These are phyloP conservation scores for Naso thynnoides DNA, from an alignment of 2,797 vertebrate species.

Conservation along the genomic window DNA sequence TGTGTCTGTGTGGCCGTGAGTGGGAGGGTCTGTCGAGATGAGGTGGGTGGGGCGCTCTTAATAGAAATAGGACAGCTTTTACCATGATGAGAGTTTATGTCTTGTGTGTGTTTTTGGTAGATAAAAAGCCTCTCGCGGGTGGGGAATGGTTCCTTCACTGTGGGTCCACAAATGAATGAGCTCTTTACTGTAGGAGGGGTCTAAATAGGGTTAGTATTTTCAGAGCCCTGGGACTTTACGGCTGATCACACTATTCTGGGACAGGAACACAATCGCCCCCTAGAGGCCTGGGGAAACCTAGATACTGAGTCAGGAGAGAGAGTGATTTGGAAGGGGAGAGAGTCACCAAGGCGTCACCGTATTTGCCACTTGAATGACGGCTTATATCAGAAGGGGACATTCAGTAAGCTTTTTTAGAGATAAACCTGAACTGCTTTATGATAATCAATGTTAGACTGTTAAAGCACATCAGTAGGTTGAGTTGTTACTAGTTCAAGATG, in stretches of 20 bases:
- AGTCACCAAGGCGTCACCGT: slow-evolving; percentile 10
- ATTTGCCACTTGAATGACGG: slow-evolving; percentile 46
- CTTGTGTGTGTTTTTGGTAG: slow-evolving; percentile 58
- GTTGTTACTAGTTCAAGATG: slow-evolving; percentile 8
- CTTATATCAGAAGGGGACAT: slow-evolving; percentile 25
- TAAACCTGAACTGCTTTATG: slow-evolving; percentile 24
- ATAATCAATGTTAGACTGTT: slow-evolving; percentile 16
- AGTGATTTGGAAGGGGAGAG: slow-evolving; percentile 9
- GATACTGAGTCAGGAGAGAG: slow-evolving; percentile 38
- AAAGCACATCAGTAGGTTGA: slow-evolving; percentile 8
- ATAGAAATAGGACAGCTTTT: slow-evolving; percentile 60
- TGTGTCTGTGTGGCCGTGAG: slow-evolving; percentile 35
- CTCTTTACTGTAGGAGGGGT: slow-evolving; percentile 39
- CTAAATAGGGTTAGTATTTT: slow-evolving; percentile 71
- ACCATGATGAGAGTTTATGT: slow-evolving; percentile 56
- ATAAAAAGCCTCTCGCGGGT: slow-evolving; percentile 59
- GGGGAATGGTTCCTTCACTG: slow-evolving; percentile 30
- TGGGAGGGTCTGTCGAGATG: slow-evolving; percentile 36
- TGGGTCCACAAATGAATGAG: slow-evolving; percentile 52
- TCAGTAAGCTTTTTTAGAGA: slow-evolving; percentile 34
- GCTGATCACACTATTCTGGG: slow-evolving; percentile 64
- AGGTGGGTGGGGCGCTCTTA: slow-evolving; percentile 40
- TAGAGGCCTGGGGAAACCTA: slow-evolving; percentile 70
- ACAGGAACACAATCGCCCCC: slow-evolving; percentile 68
- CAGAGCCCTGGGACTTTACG: slow-evolving; percentile 58